Evolutionary conservation across 2,113 vertebrate species (phyloP).

Genomic region (Aix galericulata): DNA sequence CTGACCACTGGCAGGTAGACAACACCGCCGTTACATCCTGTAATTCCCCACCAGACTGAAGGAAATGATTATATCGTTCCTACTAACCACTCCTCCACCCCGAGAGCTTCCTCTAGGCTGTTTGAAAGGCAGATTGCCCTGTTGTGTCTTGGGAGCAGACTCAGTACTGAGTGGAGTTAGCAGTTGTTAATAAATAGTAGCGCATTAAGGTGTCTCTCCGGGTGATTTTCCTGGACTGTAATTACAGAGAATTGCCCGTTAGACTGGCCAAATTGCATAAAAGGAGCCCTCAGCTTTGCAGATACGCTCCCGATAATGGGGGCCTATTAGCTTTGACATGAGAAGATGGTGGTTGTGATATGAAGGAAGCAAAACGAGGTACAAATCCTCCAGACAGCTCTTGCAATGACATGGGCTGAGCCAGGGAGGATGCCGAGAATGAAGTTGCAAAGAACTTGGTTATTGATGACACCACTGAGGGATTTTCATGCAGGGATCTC

Average conservation of each 20-base stretch:
- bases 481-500: neutral
- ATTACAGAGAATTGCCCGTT: constrained; percentile 49
- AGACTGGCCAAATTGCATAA: constrained; percentile 1
- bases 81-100: neutral
- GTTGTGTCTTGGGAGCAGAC: neutral
- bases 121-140: constrained; percentile 7
- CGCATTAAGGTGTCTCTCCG: constrained; percentile 31
- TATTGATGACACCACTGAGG: neutral
- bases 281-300: neutral
- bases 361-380: neutral
- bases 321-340: neutral
- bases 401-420: neutral
- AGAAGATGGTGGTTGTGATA: neutral
- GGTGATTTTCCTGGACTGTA: constrained; percentile 51
- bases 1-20: neutral
- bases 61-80: neutral
- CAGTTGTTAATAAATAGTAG: constrained; percentile 48
- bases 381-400: neutral
- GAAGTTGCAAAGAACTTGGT: neutral
- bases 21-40: neutral
- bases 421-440: neutral
- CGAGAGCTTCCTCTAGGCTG: neutral
- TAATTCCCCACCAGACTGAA: neutral
- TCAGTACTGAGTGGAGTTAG: neutral
- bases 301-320: neutral